Base-by-base conservation (phyloP, 2,113 vertebrate genomes). In the Clupea harengus region DNA sequence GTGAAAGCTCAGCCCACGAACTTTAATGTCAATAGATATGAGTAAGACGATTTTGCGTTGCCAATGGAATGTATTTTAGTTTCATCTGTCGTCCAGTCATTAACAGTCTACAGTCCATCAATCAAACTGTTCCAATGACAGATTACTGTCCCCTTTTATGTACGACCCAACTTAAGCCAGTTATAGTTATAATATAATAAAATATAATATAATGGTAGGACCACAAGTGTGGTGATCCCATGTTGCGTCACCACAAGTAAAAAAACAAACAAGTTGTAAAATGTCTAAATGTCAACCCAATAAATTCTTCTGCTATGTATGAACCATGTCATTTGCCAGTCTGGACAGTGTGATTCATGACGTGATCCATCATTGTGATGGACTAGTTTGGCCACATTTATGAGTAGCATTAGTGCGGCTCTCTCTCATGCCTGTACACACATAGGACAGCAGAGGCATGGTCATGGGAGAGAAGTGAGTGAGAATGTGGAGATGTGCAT, bases 211-310 rank as follows among this genome's bases (percentile, higher is more conserved):
- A 18, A n/a, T 18, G 60, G 60, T 6, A 64, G 20, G 60, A 4
- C 6, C 20, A n/a, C 25, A 32, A 28, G 25, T 32, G 67, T 75
- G 25, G 25, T 39, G 72, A 39, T 15, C 72, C 64, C 72, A 78
- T 44, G 10, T 32, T 78, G 72, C 11, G 13, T 78, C 72, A 44
- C 72, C 3, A 78, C 22, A n/a, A 67, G 8, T 1, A 78, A 10
- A 72, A 72, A 78, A 78, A 78, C 72, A 78, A 78, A 78, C 72
- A 78, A 17, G 11, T 78, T 39, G 10, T n/a, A 39, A 78, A 39
- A 78, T 78, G 72, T 78, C 2, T 17, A 78, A 78, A 78, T 78
- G 72, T 78, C 72, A 78, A 15, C 72, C 11, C 11, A 28, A 9
- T 0, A 78, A 78, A 78, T 18, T 39, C 28, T 18, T 78, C 13